phyloP scores from a whole-genome alignment of 2,113 vertebrate species.

The Aythya baeri region DNA sequence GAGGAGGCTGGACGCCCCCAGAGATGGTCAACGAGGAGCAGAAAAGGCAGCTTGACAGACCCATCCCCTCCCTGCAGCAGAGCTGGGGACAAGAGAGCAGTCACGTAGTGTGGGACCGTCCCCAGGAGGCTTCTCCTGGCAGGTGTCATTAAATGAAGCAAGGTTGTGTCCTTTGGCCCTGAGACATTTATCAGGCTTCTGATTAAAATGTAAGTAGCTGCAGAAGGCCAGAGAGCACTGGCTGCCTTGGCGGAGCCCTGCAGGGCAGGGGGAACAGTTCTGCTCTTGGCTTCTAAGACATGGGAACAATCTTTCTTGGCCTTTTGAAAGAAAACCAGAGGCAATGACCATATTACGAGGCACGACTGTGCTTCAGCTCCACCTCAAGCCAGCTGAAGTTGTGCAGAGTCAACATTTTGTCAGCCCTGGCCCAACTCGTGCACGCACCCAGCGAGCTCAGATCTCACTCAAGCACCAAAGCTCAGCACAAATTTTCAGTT shows the following conservation, averaged over 20 bases:
- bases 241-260: not conserved
- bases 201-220: not conserved
- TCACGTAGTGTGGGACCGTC: rapidly evolving
- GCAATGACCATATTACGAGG: not conserved
- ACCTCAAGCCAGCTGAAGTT: not conserved
- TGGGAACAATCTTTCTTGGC: not conserved
- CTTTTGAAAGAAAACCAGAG: not conserved
- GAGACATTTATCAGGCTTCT: not conserved
- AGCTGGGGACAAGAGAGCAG: not conserved
- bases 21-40: not conserved
- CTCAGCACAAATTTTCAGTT: not conserved
- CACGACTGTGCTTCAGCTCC: not conserved
- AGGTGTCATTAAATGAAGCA: not conserved
- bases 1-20: not conserved
- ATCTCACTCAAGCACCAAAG: not conserved
- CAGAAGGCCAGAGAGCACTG: not conserved
- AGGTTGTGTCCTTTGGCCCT: not conserved
- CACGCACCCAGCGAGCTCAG: not conserved
- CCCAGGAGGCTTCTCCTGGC: not conserved
- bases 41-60: not conserved
- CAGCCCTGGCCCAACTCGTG: not conserved
- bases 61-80: not conserved
- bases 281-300: not conserved
- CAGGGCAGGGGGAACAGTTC: not conserved
- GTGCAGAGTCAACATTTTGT: not conserved